Evolutionary conservation across 1,140 invertebrate species (phyloP).

Genomic region (Delia radicum): DNA sequence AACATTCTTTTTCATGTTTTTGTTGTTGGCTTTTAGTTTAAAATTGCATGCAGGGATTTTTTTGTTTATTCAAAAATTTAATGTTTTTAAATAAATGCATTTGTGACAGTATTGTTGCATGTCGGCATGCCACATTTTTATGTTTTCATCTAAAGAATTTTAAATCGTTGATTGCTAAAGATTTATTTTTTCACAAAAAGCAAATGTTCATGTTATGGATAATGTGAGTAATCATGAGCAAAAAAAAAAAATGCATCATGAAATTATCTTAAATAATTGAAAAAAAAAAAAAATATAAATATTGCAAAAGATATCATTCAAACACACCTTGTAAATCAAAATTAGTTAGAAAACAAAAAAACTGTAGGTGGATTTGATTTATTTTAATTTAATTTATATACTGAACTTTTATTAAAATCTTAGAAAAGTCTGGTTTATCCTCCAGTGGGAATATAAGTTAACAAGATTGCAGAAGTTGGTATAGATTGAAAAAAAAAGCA

Average conservation of each 20-base stretch:
- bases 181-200: background rate
- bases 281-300: no score
- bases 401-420: no score
- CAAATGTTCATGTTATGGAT: background rate
- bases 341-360: no score
- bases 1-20: background rate
- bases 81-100: background rate
- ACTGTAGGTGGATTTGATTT: no score
- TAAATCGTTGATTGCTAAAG: background rate
- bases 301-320: no score
- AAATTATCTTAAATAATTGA: background rate
- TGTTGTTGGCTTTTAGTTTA: no score
- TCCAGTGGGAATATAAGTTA: no score
- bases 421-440: no score
- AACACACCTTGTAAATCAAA: no score
- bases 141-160: background rate
- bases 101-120: background rate
- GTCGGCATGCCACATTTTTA: background rate
- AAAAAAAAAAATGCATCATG: background rate
- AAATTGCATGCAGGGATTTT: background rate
- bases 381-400: no score
- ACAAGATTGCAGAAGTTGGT: no score
- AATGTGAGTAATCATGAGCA: background rate
- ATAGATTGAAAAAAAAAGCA: no score
- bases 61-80: background rate